Evolutionary conservation across 2,113 vertebrate genomes (phyloP), one percentile per base, ranked within the genome.

Genomic region (Rhabdomys dilectus): DNA sequence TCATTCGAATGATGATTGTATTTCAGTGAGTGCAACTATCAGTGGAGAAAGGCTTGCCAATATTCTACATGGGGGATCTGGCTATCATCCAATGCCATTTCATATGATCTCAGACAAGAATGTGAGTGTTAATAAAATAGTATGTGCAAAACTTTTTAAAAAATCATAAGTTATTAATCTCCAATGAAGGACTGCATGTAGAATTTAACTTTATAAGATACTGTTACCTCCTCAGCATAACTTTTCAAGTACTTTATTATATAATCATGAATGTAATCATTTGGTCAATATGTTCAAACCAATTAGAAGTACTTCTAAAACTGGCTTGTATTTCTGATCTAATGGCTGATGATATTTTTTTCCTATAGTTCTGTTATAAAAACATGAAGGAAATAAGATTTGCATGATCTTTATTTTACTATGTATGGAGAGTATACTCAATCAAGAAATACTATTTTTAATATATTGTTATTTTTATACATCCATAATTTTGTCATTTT

Each of bases 61-160:
- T 13, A 2, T 1, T 29, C 13, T 51, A 9, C 11, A 64, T 21
- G 53, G 31, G 3, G 3, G 7, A n/a, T 8, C 2, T 22, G 76
- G 48, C 34, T 19, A 36, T n/a, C 5, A 66, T 80, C n/a, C 60
- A 39, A 45, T 64, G 19, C 51, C 87, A 81, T 88, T 31, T 22
- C 3, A 56, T 53, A 26, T 64, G 1, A 42, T 45, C 24, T 31
- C 21, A 2, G 2, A 17, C 5, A 85, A 85, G 26, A 2, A 64
- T 7, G 12, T 42, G 3, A 42, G 29, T 81, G 11, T 60, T 17
- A 84, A 24, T 84, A 29, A 42, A 60, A 39, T 4, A 42, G 3
- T 17, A 26, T 84, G 3, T 29, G 1, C 6, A 84, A 42, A 84
- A 16, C 53, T 39, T 82, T 58, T 58, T n/a, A 58, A 24, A 82